Evolutionary conservation across 2,113 vertebrate species (phyloP).

Genomic region (Cathartes aura): DNA sequence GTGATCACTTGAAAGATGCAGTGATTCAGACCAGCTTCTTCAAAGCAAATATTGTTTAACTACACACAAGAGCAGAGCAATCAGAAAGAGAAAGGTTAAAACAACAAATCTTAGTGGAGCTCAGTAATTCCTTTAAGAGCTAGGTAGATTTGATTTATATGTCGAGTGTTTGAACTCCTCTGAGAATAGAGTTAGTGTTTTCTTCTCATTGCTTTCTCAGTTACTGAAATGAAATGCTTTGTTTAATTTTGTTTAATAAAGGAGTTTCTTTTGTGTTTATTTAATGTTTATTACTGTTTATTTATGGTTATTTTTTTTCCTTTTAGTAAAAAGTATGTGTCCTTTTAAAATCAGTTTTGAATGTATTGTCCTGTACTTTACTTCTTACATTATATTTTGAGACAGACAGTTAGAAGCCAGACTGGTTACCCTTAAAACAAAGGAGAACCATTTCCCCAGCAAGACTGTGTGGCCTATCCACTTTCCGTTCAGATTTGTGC

Average conservation of each 20-base stretch:
- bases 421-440: background rate
- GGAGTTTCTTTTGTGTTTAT: background rate
- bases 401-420: background rate
- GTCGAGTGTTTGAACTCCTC: background rate
- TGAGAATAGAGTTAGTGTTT: background rate
- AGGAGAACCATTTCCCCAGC: background rate
- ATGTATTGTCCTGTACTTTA: background rate
- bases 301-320: background rate
- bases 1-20: background rate
- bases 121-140: background rate
- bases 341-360: background rate
- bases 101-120: background rate
- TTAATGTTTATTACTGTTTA: background rate
- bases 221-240: background rate
- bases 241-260: background rate
- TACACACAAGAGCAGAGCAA: background rate
- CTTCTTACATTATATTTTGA: background rate
- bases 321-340: background rate
- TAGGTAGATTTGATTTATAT: background rate
- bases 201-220: background rate
- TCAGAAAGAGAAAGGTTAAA: slow-evolving; percentile 21
- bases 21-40: background rate
- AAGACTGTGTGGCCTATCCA: background rate
- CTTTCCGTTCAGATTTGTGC: background rate
- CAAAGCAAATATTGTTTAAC: background rate